Evolutionary conservation across 2,888 invertebrate genomes (phyloP), one percentile per base, ranked within the genome.

Genomic region (Pachliopta kotzebuea): DNA sequence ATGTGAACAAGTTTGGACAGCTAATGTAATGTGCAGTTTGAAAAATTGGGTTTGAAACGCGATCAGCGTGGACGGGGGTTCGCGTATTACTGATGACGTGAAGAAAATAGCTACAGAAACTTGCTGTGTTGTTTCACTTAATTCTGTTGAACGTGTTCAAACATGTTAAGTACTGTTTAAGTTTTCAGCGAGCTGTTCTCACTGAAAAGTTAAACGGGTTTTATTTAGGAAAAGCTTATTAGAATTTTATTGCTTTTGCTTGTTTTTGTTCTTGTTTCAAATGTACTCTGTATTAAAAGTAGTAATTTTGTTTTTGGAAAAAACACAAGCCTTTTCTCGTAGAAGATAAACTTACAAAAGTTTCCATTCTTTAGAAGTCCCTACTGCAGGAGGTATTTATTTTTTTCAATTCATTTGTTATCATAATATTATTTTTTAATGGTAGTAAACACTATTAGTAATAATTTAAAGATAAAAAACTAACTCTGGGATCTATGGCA

Each of bases 1-100:
- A 75, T 79, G 78, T 76, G 77, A 73, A 73, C 74, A 78, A 77
- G 79, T 82, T 80, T 78, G 82, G 85, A 83, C 82, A 77, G 77
- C 76, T 83, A 81, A 83, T 80, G 78, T 81, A 80, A 84, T 83
- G 82, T 80, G 81, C 78, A 80, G 74, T 77, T 77, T 74, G 81
- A 79, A 71, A 76, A 77, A 84, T 84, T 82, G 81, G 79, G 78
- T 83, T 77, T 71, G 81, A 78, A 70, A 68, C 61, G 65, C 60
- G 68, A 67, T 68, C 68, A 66, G 72, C 67, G 66, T 70, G 62
- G 71, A 63, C 37, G 57, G 63, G 57, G 63, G 63, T 58, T 45
- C 26, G 18, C 57, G 23, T 60, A 55, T 64, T 64, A 60, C 55
- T 56, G 60, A 60, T 59, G 60, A 59, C 59, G 56, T 55, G 50